A percentile compares a stretch with the other conserved stretches of the same genome.
Evolutionary conservation across 2,888 invertebrate genomes (phyloP).

Genomic region (Orchesella flavescens): DNA sequence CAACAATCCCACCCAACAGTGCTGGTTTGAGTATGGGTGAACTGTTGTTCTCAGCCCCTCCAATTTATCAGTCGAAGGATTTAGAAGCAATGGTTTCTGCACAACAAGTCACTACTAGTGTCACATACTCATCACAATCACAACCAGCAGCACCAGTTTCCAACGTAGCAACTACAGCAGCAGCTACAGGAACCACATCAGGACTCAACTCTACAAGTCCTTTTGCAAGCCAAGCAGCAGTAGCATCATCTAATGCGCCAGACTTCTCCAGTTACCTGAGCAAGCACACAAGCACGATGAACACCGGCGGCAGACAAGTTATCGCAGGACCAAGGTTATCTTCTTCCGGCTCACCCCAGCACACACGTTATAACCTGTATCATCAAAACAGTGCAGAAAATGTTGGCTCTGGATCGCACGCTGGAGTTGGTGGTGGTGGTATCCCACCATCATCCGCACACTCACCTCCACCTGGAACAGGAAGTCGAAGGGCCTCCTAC

Average conservation of each 20-base stretch:
- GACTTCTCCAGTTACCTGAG: not conserved
- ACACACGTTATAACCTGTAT: conserved; percentile 73
- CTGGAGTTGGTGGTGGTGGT: not conserved
- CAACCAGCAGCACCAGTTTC: not conserved
- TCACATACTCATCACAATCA: not conserved
- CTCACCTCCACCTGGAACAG: conserved; percentile 11
- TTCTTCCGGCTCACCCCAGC: conserved; percentile 36
- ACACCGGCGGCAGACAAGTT: not conserved
- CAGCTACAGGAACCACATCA: not conserved
- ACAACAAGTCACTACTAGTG: no score
- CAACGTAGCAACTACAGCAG: not conserved
- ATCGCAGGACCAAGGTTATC: not conserved
- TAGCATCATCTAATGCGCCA: not conserved
- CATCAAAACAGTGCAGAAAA: conserved; percentile 63
- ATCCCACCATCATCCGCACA: conserved; percentile 12
- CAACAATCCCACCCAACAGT: conserved; percentile 29
- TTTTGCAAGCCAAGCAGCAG: not conserved
- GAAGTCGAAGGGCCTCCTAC: conserved; percentile 40
- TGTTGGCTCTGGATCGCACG: not conserved
- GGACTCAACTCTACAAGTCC: conserved; percentile 4
- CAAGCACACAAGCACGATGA: conserved; percentile 11
- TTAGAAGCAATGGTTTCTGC: conserved; percentile 1
- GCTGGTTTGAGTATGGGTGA: conserved; percentile 70
- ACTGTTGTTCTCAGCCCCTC: conserved; percentile 69
- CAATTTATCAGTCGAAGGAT: conserved; percentile 44